These are phyloP conservation scores for Eleutherodactylus coqui DNA, from an alignment of 2,797 vertebrate species.

Conservation along the genomic window DNA sequence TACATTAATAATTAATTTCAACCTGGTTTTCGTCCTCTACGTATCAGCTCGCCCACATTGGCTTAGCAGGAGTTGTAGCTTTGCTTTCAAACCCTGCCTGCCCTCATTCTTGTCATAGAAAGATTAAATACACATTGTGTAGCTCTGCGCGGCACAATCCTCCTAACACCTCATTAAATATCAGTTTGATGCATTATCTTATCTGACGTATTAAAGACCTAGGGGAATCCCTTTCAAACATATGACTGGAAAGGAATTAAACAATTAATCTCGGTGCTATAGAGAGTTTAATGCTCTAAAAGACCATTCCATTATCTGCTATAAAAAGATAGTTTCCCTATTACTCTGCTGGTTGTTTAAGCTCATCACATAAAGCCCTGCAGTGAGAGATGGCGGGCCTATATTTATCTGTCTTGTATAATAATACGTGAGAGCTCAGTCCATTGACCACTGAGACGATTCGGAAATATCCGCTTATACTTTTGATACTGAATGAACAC, in stretches of 20 bases:
- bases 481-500: not conserved
- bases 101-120: constrained; percentile 36
- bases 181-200: constrained; percentile 55
- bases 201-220: constrained; percentile 47
- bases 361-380: not conserved
- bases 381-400: not conserved
- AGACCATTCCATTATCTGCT: constrained; percentile 50
- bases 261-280: constrained; percentile 51
- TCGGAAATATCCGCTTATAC: not conserved
- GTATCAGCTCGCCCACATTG: not conserved
- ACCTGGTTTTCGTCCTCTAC: too few species aligned
- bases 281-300: constrained; percentile 42
- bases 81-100: constrained; percentile 24
- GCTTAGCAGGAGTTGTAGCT: constrained; percentile 13
- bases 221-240: constrained; percentile 20
- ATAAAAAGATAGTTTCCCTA: constrained; percentile 10
- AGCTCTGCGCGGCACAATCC: constrained; percentile 44
- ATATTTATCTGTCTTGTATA: not conserved
- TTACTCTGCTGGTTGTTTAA: constrained; percentile 24
- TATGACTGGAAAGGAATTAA: constrained; percentile 36
- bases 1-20: too few species aligned
- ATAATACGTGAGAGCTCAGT: not conserved
- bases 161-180: constrained; percentile 57
- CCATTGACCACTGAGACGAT: not conserved
- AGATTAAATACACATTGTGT: constrained; percentile 52